Conservation (phyloP, 1,140 invertebrate genomes). For the Cydia strobilella region DNA sequence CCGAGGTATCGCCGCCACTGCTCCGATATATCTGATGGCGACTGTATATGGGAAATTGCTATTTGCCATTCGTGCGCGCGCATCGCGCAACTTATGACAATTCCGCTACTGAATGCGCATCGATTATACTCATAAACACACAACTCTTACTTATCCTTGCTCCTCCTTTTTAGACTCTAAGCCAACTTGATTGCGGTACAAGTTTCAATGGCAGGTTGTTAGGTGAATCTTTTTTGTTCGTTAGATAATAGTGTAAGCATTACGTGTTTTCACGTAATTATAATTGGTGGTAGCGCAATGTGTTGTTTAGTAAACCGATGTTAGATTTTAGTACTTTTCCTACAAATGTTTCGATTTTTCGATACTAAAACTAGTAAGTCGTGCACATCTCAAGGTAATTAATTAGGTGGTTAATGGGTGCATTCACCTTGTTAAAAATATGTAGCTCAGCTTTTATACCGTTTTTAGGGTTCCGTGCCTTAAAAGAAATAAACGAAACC, state of each 20-base stretch:
- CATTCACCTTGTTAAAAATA: neutral
- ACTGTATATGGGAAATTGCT: neutral
- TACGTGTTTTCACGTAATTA: slow-evolving; percentile 29
- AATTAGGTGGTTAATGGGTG: neutral
- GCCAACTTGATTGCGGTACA: neutral
- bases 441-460: neutral
- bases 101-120: neutral
- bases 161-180: neutral
- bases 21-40: too few species aligned
- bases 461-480: too few species aligned
- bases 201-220: neutral
- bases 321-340: neutral
- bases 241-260: slow-evolving; percentile 18
- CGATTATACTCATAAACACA: slow-evolving; percentile 15
- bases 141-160: neutral
- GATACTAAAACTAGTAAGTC: too few species aligned
- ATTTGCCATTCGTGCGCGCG: neutral
- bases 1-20: too few species aligned
- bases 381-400: neutral
- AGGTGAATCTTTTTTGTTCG: slow-evolving; percentile 20
- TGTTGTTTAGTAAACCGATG: slow-evolving; percentile 8
- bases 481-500: too few species aligned
- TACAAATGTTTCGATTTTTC: neutral
- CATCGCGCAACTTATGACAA: neutral
- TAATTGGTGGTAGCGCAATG: slow-evolving; percentile 9